Evolutionary conservation across 2,888 invertebrate genomes (phyloP).

Genomic region (Emmelina monodactyla): DNA sequence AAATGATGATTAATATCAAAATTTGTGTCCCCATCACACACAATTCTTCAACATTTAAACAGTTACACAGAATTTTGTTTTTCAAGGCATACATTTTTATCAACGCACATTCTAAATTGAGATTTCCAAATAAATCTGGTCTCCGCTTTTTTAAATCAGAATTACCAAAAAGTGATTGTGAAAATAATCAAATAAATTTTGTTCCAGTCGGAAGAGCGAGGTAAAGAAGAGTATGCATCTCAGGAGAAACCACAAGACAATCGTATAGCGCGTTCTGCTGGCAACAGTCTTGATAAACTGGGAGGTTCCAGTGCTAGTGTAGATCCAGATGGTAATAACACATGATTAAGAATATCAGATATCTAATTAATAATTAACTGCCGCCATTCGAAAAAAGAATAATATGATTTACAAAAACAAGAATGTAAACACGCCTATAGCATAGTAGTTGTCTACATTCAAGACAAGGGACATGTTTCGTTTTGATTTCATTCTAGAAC

Average conservation of each 20-base stretch:
- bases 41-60: too few species aligned
- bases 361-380: too few species aligned
- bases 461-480: too few species aligned
- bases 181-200: too few species aligned
- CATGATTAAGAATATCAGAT: too few species aligned
- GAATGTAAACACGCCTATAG: too few species aligned
- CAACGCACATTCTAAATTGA: constrained; percentile 68
- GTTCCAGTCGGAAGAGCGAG: constrained; percentile 75
- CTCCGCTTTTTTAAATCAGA: constrained; percentile 1
- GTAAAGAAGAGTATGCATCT: constrained; percentile 69
- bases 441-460: not conserved
- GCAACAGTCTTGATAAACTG: constrained; percentile 73
- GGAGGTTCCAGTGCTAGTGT: constrained; percentile 74
- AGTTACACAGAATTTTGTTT: too few species aligned
- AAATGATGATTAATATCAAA: constrained; percentile 38
- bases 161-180: too few species aligned
- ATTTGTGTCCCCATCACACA: too few species aligned
- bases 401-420: too few species aligned
- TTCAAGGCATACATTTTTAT: constrained; percentile 66
- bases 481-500: constrained; percentile 39
- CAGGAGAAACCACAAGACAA: constrained; percentile 55
- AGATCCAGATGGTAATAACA: constrained; percentile 64
- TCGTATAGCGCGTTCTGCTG: constrained; percentile 74
- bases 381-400: too few species aligned
- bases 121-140: constrained; percentile 64